phyloP scores from a whole-genome alignment of 2,797 vertebrate genomes.

The Saxicola maurus region DNA sequence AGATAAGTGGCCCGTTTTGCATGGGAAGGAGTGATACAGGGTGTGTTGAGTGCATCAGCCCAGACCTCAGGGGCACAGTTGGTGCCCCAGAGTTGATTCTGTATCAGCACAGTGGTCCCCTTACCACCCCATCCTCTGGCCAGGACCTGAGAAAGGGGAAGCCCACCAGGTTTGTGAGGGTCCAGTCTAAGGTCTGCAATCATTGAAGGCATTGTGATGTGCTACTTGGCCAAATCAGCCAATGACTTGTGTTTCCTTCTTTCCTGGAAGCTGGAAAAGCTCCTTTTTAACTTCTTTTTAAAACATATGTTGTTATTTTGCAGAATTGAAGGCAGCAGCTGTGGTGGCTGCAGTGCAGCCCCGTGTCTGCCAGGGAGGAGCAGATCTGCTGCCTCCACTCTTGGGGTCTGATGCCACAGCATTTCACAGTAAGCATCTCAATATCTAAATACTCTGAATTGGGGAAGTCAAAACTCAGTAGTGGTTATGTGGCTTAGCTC shows the following conservation, averaged over 20 bases:
- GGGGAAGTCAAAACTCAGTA: neutral
- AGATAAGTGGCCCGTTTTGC: neutral
- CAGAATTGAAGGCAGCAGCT: rapidly evolving
- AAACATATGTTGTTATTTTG: rapidly evolving
- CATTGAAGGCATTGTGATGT: neutral
- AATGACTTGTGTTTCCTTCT: neutral
- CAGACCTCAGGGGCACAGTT: rapidly evolving
- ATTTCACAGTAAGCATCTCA: neutral
- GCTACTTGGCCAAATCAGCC: neutral
- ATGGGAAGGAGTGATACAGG: neutral
- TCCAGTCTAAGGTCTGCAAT: rapidly evolving
- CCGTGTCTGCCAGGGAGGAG: rapidly evolving
- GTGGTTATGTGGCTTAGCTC: neutral
- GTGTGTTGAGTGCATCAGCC: rapidly evolving
- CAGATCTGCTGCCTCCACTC: neutral
- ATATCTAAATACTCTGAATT: neutral
- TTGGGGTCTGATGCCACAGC: neutral
- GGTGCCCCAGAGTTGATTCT: neutral
- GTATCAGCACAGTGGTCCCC: neutral
- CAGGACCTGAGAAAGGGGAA: neutral
- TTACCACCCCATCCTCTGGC: neutral
- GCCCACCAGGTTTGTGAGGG: rapidly evolving
- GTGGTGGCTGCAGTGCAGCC: neutral
- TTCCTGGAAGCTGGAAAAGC: neutral
- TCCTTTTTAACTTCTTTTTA: rapidly evolving